Percentiles rank a stretch among this genome's conserved stretches.
Evolutionary conservation across 2,113 vertebrate genomes (phyloP).

Genomic region (Chunga burmeisteri): DNA sequence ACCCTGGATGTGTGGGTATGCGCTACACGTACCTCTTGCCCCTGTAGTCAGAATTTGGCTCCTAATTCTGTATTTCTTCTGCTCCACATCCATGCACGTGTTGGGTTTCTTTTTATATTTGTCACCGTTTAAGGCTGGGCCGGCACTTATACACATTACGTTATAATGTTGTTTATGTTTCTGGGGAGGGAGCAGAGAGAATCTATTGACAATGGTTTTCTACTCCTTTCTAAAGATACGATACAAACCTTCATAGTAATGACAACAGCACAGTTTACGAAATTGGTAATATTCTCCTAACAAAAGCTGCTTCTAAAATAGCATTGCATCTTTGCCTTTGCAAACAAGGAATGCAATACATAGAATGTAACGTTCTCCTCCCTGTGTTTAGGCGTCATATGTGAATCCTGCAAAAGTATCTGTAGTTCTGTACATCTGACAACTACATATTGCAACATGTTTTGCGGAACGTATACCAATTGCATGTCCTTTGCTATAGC

Average conservation of each 20-base stretch:
- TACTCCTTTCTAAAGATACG: neutral
- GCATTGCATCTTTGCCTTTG: neutral
- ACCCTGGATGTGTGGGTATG: neutral
- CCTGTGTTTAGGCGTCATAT: neutral
- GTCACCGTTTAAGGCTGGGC: too few species aligned
- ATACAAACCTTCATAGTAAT: neutral
- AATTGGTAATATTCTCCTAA: neutral
- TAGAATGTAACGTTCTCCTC: neutral
- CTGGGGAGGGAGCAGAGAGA: neutral
- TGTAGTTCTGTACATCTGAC: neutral
- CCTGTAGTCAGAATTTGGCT: neutral
- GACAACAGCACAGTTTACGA: neutral
- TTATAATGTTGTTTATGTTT: neutral
- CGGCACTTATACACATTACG: neutral
- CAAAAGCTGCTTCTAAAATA: neutral
- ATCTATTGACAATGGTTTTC: neutral
- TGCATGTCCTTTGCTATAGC: neutral
- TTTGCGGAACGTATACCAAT: neutral
- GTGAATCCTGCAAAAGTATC: neutral
- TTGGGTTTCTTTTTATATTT: neutral
- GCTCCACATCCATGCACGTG: neutral
- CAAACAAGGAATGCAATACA: neutral
- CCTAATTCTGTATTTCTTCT: neutral
- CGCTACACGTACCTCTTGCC: accelerated
- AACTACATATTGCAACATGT: neutral